phyloP scores from a whole-genome alignment of 2,113 vertebrate species.

The Eulemur macaco region DNA sequence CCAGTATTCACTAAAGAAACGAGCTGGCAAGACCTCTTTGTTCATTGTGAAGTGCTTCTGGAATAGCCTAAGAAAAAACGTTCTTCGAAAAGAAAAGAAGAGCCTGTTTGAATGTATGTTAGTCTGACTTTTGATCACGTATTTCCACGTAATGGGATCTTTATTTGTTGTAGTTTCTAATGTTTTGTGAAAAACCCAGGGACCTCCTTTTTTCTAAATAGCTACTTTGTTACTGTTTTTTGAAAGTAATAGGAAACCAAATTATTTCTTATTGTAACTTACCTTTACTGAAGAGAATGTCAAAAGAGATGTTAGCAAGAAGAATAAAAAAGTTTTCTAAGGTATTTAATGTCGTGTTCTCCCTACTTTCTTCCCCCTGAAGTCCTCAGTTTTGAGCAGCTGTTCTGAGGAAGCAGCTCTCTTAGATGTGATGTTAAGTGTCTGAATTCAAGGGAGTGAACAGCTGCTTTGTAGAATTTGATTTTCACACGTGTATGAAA shows the following conservation, averaged over 20 bases:
- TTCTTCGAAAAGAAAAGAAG: not conserved
- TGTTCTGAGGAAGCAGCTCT: not conserved
- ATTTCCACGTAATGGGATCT: not conserved
- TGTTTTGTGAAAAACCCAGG: not conserved
- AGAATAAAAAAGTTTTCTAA: conserved; percentile 32
- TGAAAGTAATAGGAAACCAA: not conserved
- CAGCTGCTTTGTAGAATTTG: not conserved
- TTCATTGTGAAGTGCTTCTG: not conserved
- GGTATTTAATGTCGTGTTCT: not conserved
- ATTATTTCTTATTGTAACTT: conserved; percentile 36
- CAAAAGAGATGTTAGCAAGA: not conserved
- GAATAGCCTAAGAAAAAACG: not conserved
- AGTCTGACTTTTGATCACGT: not conserved
- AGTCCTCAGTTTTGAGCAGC: not conserved
- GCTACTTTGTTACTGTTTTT: conserved; percentile 47
- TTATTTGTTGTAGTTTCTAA: conserved; percentile 21
- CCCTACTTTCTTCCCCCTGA: not conserved
- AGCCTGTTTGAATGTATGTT: not conserved
- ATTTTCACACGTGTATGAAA: not conserved
- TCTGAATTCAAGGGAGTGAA: not conserved
- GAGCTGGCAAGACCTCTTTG: not conserved
- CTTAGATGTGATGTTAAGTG: not conserved
- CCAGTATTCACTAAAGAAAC: not conserved
- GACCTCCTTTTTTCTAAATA: conserved; percentile 3
- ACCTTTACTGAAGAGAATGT: conserved; percentile 24